These are phyloP conservation scores for Loriculus beryllinus DNA, from an alignment of 2,797 vertebrate genomes.

Conservation along the genomic window DNA sequence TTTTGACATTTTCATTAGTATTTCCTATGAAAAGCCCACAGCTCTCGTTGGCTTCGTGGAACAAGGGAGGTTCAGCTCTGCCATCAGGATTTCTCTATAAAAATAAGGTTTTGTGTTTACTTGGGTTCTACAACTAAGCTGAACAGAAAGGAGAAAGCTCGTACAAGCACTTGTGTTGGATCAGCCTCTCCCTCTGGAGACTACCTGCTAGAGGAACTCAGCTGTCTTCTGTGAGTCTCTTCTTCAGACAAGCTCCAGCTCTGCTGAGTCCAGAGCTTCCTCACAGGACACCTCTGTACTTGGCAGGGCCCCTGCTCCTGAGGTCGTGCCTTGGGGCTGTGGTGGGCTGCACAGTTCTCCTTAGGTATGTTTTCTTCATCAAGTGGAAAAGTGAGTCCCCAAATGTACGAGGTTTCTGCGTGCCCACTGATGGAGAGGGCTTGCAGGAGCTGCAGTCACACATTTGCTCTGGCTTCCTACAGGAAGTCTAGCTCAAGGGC, in stretches of 20 bases:
- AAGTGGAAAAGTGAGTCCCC: conserved; percentile 56
- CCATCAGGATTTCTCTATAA: conserved; percentile 63
- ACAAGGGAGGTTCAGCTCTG: conserved; percentile 45
- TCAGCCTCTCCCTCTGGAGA: conserved; percentile 15
- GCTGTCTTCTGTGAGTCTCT: conserved; percentile 14
- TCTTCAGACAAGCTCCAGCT: conserved; percentile 19
- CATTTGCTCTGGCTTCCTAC: conserved; percentile 70
- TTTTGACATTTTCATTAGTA: conserved; percentile 56
- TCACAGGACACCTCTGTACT: neutral
- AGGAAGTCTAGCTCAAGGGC: conserved; percentile 97
- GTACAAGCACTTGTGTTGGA: conserved; percentile 24
- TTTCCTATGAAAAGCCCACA: conserved; percentile 31
- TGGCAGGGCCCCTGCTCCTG: neutral
- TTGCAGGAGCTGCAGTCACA: neutral
- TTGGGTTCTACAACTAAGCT: conserved; percentile 62
- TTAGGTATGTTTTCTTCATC: conserved; percentile 66
- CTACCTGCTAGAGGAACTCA: neutral
- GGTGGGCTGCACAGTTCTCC: conserved; percentile 48
- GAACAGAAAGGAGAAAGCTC: conserved; percentile 58
- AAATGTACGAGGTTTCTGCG: conserved; percentile 7
- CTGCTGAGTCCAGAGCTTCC: neutral
- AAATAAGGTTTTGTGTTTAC: conserved; percentile 67
- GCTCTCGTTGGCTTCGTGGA: conserved; percentile 41
- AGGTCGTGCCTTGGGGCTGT: neutral
- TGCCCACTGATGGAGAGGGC: neutral